These are phyloP conservation scores for Gallinago paraguaiae DNA, from an alignment of 2,113 vertebrate species.

Conservation along the genomic window DNA sequence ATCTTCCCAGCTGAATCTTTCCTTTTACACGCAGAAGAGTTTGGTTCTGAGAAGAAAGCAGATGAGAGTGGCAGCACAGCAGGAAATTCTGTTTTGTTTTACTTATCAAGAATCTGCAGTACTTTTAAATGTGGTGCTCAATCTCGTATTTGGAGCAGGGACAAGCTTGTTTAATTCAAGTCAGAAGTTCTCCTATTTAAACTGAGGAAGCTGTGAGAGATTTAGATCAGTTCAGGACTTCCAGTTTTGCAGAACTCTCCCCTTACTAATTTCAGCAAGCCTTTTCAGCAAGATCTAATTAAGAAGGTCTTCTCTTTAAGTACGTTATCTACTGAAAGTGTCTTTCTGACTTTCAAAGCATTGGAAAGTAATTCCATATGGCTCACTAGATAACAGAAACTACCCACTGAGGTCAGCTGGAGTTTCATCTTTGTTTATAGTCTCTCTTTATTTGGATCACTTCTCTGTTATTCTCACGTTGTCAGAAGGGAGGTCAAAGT, in stretches of 20 bases:
- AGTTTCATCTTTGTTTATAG: not conserved
- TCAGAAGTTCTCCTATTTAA: not conserved
- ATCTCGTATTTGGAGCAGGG: not conserved
- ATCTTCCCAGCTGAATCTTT: constrained; percentile 82
- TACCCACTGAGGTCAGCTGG: not conserved
- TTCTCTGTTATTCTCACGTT: not conserved
- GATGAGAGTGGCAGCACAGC: not conserved
- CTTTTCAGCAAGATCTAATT: not conserved
- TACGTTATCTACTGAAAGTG: accelerated
- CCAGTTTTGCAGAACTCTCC: not conserved
- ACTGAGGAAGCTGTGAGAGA: not conserved
- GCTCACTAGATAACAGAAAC: not conserved
- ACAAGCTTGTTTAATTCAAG: not conserved
- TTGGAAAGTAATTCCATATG: not conserved
- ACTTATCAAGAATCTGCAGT: not conserved
- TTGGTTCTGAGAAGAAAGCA: constrained; percentile 55
- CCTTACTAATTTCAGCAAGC: not conserved
- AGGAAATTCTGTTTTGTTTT: not conserved
- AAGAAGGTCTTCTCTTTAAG: not conserved
- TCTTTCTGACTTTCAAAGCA: not conserved
- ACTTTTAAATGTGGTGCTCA: not conserved
- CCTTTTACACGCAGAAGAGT: constrained; percentile 82
- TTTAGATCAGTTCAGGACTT: not conserved
- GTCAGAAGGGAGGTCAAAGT: not conserved
- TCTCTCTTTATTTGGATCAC: not conserved